phyloP scores from a whole-genome alignment of 2,113 vertebrate genomes.

The Anolis carolinensis region DNA sequence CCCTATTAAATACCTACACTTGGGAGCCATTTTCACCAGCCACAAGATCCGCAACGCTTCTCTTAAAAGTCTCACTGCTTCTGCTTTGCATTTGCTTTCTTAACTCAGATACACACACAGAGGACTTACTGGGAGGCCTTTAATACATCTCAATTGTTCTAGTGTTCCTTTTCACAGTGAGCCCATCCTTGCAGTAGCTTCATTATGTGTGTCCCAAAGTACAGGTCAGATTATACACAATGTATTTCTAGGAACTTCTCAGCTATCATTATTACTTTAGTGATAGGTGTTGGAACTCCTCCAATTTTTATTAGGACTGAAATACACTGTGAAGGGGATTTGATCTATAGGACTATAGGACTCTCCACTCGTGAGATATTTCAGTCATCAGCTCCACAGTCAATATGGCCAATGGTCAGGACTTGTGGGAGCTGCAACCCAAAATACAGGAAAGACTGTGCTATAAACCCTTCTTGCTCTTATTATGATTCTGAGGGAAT shows the following conservation, averaged over 20 bases:
- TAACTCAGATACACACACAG: too few species aligned
- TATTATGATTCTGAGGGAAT: too few species aligned
- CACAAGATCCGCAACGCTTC: background rate
- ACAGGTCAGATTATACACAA: background rate
- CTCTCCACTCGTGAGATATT: too few species aligned
- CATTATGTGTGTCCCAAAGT: background rate
- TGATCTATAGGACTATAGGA: too few species aligned
- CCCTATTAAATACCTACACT: conserved; percentile 63
- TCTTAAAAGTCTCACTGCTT: background rate
- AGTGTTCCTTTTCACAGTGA: background rate
- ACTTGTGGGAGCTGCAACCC: too few species aligned
- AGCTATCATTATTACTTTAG: background rate
- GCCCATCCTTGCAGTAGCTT: background rate
- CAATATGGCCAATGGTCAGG: too few species aligned
- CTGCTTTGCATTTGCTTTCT: background rate
- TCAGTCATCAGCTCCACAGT: too few species aligned
- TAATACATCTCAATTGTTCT: background rate
- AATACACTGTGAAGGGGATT: too few species aligned
- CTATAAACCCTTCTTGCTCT: too few species aligned
- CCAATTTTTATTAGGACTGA: background rate
- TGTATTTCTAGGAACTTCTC: background rate
- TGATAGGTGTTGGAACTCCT: background rate
- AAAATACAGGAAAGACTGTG: too few species aligned
- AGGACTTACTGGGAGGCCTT: background rate
- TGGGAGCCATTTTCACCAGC: background rate